A percentile compares a stretch with the other conserved stretches of the same genome.
phyloP scores from a whole-genome alignment of 2,113 vertebrate species.

The Pleuronectes platessa region DNA sequence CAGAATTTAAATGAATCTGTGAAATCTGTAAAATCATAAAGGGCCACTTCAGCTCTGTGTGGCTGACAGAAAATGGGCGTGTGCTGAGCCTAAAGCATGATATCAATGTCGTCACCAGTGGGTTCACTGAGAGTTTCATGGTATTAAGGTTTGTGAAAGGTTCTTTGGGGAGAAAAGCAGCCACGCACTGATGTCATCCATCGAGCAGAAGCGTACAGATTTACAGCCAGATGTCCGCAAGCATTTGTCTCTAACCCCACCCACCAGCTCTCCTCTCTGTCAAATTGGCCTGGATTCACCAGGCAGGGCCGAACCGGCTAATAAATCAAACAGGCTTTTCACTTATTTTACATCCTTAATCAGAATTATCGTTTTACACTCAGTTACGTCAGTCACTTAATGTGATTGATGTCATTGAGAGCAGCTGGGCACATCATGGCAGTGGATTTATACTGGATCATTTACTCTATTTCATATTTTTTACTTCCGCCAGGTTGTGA shows the following conservation, averaged over 20 bases:
- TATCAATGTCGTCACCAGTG: conserved; percentile 44
- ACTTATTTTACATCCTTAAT: conserved; percentile 21
- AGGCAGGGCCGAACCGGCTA: conserved; percentile 5
- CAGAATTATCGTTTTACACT: conserved; percentile 21
- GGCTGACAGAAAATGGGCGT: conserved; percentile 29
- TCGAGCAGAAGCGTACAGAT: conserved; percentile 47
- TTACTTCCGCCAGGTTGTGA: too few species aligned
- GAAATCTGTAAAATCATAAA: neutral
- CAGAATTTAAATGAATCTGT: neutral
- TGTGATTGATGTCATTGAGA: conserved; percentile 24
- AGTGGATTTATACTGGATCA: neutral
- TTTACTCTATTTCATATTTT: neutral
- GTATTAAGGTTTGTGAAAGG: conserved; percentile 36
- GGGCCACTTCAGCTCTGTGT: neutral
- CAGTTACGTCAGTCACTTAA: conserved; percentile 29
- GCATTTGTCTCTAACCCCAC: conserved; percentile 48
- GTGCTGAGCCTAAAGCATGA: conserved; percentile 9
- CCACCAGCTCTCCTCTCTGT: conserved; percentile 17
- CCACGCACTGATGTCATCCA: conserved; percentile 65
- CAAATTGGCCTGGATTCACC: conserved; percentile 17
- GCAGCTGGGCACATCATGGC: neutral
- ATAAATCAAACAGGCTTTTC: conserved; percentile 50
- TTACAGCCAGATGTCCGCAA: conserved; percentile 60
- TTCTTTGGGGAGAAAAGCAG: conserved; percentile 29
- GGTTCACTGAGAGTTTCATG: neutral